phyloP scores from a whole-genome alignment of 2,888 invertebrate genomes.

The Barypeithes pellucidus region DNA sequence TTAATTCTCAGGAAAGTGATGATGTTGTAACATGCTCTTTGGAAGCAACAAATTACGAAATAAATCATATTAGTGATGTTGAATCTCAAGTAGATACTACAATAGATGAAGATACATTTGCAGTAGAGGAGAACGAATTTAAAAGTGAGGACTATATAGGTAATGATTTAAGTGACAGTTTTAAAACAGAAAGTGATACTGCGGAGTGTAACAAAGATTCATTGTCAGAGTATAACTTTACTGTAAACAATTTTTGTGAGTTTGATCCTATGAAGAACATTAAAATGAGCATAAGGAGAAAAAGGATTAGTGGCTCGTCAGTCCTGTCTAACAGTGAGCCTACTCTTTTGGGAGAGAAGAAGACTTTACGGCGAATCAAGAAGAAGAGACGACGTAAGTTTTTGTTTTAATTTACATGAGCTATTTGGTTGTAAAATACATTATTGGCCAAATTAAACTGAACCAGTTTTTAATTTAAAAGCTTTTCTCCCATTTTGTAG shows the following conservation, averaged over 20 bases:
- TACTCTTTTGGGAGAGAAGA: conserved; percentile 63
- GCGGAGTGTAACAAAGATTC: conserved; percentile 55
- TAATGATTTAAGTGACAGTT: conserved; percentile 55
- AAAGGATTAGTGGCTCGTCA: conserved; percentile 69
- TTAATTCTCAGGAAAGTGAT: conserved; percentile 53
- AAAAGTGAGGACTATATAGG: conserved; percentile 56
- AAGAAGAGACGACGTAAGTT: conserved; percentile 67
- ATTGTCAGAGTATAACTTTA: conserved; percentile 60
- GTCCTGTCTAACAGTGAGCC: conserved; percentile 67
- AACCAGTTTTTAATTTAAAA: background rate
- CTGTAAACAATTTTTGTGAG: conserved; percentile 61
- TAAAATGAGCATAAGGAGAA: conserved; percentile 69
- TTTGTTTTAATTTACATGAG: conserved; percentile 9
- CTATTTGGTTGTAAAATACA: background rate
- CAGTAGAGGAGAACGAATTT: conserved; percentile 51
- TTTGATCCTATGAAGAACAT: conserved; percentile 68
- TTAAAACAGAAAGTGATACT: conserved; percentile 61
- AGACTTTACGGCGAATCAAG: conserved; percentile 61
- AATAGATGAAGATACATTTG: conserved; percentile 51
- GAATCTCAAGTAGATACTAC: conserved; percentile 61
- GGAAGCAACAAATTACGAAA: conserved; percentile 55
- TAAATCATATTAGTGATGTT: conserved; percentile 57
- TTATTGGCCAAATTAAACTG: background rate
- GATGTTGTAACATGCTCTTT: conserved; percentile 56
- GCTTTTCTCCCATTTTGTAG: no score